Percentiles rank a stretch among this genome's conserved stretches.
Conservation (phyloP, 1,140 invertebrate species). For the Zaprionus africanus region DNA sequence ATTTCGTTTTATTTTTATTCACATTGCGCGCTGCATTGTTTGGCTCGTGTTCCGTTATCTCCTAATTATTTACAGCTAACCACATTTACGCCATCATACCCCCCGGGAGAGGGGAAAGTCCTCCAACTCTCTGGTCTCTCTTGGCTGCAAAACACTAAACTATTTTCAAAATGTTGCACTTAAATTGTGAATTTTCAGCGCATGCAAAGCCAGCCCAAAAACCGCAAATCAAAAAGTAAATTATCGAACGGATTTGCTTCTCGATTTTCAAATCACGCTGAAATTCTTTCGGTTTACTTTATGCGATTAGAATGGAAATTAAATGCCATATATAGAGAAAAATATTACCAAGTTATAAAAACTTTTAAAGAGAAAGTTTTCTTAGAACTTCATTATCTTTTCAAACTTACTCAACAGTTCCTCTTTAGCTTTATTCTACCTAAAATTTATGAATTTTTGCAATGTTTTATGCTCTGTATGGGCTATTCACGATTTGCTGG, state of each 20-base stretch:
- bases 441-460: too few relatives aligned
- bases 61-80: constrained; percentile 75
- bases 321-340: too few relatives aligned
- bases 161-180: not conserved
- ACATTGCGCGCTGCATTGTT: constrained; percentile 20
- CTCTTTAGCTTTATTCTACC: too few relatives aligned
- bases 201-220: not conserved
- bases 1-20: constrained; percentile 21
- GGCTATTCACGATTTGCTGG: not conserved
- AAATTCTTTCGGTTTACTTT: not conserved
- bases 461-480: too few relatives aligned
- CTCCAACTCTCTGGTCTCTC: not conserved
- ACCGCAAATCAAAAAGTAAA: not conserved
- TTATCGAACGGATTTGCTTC: not conserved
- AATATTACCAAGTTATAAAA: too few relatives aligned
- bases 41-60: constrained; percentile 58
- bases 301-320: too few relatives aligned
- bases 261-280: not conserved
- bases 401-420: too few relatives aligned
- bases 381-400: too few relatives aligned
- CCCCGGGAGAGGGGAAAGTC: not conserved
- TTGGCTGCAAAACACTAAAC: not conserved
- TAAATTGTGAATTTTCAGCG: not conserved
- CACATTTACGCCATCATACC: constrained; percentile 32
- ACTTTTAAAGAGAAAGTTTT: too few relatives aligned